These are phyloP conservation scores for Micrasema minimum DNA, from an alignment of 1,140 invertebrate species.

Conservation along the genomic window DNA sequence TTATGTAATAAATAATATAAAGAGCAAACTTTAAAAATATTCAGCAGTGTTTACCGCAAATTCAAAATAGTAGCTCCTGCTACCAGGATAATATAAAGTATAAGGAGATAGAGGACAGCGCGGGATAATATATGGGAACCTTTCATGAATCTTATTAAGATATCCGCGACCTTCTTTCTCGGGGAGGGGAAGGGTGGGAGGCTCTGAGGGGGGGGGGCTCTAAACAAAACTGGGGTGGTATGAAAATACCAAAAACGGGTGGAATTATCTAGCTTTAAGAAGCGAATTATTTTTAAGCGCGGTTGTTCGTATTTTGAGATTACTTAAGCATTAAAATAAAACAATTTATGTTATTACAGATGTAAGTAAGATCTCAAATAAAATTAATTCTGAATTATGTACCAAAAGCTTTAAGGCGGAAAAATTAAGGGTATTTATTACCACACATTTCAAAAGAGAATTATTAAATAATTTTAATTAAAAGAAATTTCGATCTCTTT, in stretches of 20 bases:
- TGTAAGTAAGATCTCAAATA: no score
- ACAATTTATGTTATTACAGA: no score
- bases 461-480: no score
- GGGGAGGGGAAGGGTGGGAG: constrained; percentile 48
- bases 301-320: no score
- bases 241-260: constrained; percentile 15
- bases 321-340: no score
- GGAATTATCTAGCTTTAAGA: constrained; percentile 13
- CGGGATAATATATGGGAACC: constrained; percentile 76
- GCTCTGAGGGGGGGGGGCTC: neutral
- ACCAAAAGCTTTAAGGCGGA: no score
- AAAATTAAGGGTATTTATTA: no score
- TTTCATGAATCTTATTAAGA: constrained; percentile 80
- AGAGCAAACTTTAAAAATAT: constrained; percentile 28
- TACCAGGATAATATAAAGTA: constrained; percentile 68
- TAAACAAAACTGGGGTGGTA: neutral
- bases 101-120: constrained; percentile 69
- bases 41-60: constrained; percentile 14
- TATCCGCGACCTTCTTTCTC: constrained; percentile 65
- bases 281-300: no score
- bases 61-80: constrained; percentile 53
- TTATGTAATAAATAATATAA: no score
- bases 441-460: no score
- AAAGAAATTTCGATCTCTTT: no score
- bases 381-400: no score